Base-by-base conservation (phyloP, 2,113 vertebrate genomes). In the Elachura formosa region DNA sequence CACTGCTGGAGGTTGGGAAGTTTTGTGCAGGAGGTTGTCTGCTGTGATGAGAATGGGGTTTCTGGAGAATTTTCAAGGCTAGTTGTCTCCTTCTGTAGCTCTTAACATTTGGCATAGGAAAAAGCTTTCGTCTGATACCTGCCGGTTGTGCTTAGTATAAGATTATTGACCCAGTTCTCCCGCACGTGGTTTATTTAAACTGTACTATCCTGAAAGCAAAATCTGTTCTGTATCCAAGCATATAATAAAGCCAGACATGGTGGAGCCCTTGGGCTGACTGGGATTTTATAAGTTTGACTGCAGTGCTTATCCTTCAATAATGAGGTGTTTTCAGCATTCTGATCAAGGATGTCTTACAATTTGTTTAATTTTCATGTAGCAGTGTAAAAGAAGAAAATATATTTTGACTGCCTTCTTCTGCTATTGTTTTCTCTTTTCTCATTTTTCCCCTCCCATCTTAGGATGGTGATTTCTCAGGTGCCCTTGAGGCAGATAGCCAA, bases 191-290 rank as follows among this genome's bases (percentile, higher is more conserved):
- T 84, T 80, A 45, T 41, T 61, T 90, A 56, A 94, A 58, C 49
- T 59, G 45, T 58, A n/a, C 20, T 80, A 13, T n/a, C 63, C 38
- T 92, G 41, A 55, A 40, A 33, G 59, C 63, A 74, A 64, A 46
- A 69, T 51, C 93, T 90, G 76, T 74, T 96, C 78, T 84, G 29
- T 80, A 31, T 92, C 84, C 76, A 62, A 58, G 76, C 28, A 16
- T 56, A 41, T 36, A 85, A n/a, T 69, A 64, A 85, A 76, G 79
- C 23, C 34, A 76, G 82, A 79, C 3, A 0, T 58, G 26, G 43
- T 67, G 80, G 84, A 92, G 80, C 80, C 85, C 59, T 12, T 83
- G 67, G n/a, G 67, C 54, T 93, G 49, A 38, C 59, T 20, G 62
- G 28, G 59, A 49, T 66, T 84, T 79, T 63, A 0, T 8, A 80